Evolutionary conservation across 2,797 vertebrate genomes (phyloP).

Genomic region (Eulemur rubriventer): DNA sequence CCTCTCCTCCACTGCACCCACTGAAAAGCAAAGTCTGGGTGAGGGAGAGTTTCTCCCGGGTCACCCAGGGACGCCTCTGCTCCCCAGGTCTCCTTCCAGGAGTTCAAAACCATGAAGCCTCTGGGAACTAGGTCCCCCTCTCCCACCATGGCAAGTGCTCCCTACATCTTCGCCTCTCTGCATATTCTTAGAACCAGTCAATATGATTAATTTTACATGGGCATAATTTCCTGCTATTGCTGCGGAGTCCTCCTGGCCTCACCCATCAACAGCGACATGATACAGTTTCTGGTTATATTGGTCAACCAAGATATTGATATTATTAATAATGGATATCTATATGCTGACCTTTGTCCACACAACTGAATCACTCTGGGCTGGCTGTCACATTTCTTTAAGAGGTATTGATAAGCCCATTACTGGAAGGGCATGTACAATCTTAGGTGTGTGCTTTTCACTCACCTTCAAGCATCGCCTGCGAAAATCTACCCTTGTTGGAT

Average conservation of each 20-base stretch:
- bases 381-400: constrained; percentile 85
- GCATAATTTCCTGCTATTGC: constrained; percentile 80
- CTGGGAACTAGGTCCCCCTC: constrained; percentile 34
- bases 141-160: constrained; percentile 51
- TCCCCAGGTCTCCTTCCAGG: constrained; percentile 42
- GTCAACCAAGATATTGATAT: constrained; percentile 85
- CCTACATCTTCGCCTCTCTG: constrained; percentile 63
- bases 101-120: constrained; percentile 48
- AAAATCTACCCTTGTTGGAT: constrained; percentile 17
- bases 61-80: constrained; percentile 4
- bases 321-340: constrained; percentile 86
- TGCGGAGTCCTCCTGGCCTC: constrained; percentile 67
- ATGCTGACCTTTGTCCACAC: constrained; percentile 84
- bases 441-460: constrained; percentile 77
- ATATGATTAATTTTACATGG: constrained; percentile 87
- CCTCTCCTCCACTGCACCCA: constrained; percentile 45
- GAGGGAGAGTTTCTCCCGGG: background rate
- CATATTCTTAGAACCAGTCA: constrained; percentile 86
- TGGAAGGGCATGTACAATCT: constrained; percentile 77
- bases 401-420: constrained; percentile 85
- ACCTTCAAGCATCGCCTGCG: constrained; percentile 71
- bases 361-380: constrained; percentile 80
- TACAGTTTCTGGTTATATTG: constrained; percentile 83
- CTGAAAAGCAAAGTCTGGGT: constrained; percentile 38
- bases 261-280: constrained; percentile 78